These are phyloP conservation scores for human DNA, from an alignment of 2,113 vertebrate species.

Conservation along the genomic window DNA sequence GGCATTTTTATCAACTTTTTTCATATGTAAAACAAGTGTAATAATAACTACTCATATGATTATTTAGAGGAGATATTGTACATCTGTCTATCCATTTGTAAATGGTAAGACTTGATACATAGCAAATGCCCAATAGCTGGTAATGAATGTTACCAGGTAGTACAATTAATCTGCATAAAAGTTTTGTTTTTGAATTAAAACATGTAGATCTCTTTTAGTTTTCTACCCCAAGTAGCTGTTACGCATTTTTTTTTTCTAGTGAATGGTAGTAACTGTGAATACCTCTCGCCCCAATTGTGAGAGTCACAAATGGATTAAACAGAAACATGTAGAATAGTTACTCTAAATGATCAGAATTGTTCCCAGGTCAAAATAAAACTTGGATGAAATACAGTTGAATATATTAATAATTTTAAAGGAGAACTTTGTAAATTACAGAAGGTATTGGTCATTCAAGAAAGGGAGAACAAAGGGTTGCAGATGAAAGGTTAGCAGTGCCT, in stretches of 20 bases:
- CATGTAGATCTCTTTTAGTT: neutral
- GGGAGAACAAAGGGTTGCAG: neutral
- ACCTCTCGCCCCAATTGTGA: neutral
- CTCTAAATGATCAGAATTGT: neutral
- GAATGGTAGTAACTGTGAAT: neutral
- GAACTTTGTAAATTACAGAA: neutral
- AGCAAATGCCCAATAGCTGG: neutral
- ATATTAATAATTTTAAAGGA: neutral
- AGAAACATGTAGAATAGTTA: neutral
- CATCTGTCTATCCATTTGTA: neutral
- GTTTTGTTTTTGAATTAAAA: neutral
- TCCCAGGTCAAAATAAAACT: conserved; percentile 4
- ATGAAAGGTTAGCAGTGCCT: neutral
- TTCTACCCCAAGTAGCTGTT: neutral
- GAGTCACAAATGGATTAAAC: neutral
- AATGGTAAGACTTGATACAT: neutral
- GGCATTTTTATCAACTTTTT: neutral
- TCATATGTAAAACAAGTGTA: neutral
- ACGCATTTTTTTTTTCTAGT: neutral
- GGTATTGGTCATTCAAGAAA: neutral
- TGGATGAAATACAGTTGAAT: neutral
- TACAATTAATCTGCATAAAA: conserved; percentile 1
- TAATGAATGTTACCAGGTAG: neutral
- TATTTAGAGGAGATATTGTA: neutral
- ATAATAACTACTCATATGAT: neutral